These are phyloP conservation scores for Brenthis hecate DNA, from an alignment of 2,888 invertebrate genomes.

Conservation along the genomic window DNA sequence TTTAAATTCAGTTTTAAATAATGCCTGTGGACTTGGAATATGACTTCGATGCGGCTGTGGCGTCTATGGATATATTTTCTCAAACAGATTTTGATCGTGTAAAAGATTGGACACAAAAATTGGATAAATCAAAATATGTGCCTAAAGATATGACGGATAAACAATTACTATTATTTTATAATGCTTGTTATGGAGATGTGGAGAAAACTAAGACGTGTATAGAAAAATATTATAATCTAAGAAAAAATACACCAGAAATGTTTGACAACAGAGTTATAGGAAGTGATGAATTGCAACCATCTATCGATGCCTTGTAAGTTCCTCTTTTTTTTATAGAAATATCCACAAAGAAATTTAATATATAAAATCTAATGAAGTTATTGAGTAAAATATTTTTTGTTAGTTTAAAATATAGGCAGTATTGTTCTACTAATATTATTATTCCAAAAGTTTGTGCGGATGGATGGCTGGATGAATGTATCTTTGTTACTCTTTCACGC, in stretches of 20 bases:
- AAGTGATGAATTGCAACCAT: constrained; percentile 71
- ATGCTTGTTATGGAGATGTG: constrained; percentile 84
- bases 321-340: constrained; percentile 1
- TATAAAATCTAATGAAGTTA: too few relatives aligned
- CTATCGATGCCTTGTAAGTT: constrained; percentile 81
- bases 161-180: constrained; percentile 85
- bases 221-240: constrained; percentile 82
- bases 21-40: constrained; percentile 73
- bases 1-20: constrained; percentile 45
- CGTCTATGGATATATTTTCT: constrained; percentile 75
- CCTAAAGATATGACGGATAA: constrained; percentile 81
- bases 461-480: too few relatives aligned
- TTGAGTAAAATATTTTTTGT: too few relatives aligned
- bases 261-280: constrained; percentile 82
- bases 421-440: too few relatives aligned
- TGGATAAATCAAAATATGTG: constrained; percentile 75
- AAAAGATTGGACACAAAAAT: constrained; percentile 70
- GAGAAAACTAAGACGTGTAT: constrained; percentile 84
- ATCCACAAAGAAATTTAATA: background rate
- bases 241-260: constrained; percentile 84
- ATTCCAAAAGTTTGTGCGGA: too few relatives aligned
- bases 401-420: too few relatives aligned
- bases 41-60: constrained; percentile 68
- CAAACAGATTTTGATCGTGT: constrained; percentile 73
- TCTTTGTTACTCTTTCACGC: too few relatives aligned